phyloP scores from a whole-genome alignment of 2,113 vertebrate genomes.

The Climacteris rufus region DNA sequence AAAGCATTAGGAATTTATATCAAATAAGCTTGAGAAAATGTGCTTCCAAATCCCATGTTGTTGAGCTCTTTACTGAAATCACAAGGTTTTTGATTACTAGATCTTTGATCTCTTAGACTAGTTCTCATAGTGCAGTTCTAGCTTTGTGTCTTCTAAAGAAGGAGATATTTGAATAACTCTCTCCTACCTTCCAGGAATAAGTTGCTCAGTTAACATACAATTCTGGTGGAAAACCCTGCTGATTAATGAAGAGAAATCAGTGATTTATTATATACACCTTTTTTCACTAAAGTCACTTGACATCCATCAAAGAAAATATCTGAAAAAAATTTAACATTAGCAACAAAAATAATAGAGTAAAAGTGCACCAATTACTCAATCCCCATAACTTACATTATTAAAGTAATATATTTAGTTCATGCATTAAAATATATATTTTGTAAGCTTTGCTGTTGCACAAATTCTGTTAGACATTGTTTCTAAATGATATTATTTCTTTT shows the following conservation, averaged over 20 bases:
- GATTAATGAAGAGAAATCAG: neutral
- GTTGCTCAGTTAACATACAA: neutral
- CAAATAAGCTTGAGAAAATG: neutral
- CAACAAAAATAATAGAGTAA: neutral
- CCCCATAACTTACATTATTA: neutral
- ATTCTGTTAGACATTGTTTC: neutral
- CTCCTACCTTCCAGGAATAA: rapidly evolving
- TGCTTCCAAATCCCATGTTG: neutral
- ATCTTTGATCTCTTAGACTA: neutral
- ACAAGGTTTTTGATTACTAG: neutral
- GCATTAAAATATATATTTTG: neutral
- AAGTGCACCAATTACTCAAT: neutral
- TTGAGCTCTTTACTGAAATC: neutral
- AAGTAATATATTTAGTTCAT: neutral
- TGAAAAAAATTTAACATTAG: neutral
- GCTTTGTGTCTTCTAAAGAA: neutral
- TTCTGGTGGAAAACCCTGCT: neutral
- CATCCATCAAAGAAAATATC: neutral
- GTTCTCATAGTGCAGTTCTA: neutral
- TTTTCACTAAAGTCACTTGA: neutral
- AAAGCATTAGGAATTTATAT: neutral
- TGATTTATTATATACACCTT: neutral
- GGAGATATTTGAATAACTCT: neutral
- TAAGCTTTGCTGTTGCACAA: neutral
- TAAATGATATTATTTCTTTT: neutral